These are phyloP conservation scores for Macaria liturata DNA, from an alignment of 2,888 invertebrate species.

Conservation along the genomic window DNA sequence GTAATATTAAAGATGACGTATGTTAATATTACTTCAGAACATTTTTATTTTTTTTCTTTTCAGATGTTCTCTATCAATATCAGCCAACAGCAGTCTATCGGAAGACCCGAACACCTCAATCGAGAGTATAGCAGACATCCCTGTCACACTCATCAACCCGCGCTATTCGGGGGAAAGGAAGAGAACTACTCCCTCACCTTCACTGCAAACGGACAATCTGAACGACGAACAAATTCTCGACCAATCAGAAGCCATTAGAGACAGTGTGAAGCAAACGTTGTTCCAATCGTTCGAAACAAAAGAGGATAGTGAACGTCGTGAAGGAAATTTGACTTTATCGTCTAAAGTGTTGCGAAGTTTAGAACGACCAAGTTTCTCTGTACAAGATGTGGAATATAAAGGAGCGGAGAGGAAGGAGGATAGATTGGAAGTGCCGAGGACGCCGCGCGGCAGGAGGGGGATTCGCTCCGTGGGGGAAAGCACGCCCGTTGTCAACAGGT, in stretches of 20 bases:
- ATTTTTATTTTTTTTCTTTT: no score
- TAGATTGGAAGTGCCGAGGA: conserved; percentile 28
- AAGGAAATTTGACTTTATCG: conserved; percentile 4
- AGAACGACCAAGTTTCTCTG: conserved; percentile 11
- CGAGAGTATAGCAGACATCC: conserved; percentile 75
- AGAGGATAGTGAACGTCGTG: neutral
- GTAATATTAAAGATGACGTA: no score
- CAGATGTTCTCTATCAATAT: conserved; percentile 49
- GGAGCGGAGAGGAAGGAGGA: conserved; percentile 4
- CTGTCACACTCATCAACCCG: conserved; percentile 69
- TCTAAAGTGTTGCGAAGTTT: conserved; percentile 1
- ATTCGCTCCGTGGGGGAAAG: conserved; percentile 54
- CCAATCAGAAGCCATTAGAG: neutral
- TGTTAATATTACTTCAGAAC: no score
- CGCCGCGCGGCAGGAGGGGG: conserved; percentile 57
- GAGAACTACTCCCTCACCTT: conserved; percentile 8
- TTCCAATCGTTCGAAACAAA: neutral
- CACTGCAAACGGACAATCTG: conserved; percentile 3
- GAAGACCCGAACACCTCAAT: conserved; percentile 72
- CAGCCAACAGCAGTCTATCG: conserved; percentile 71
- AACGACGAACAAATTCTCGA: neutral
- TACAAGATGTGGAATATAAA: conserved; percentile 11
- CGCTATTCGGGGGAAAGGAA: conserved; percentile 53
- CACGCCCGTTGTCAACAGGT: conserved; percentile 57
- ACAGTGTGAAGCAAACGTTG: neutral